A percentile compares a stretch with the other conserved stretches of the same genome.
phyloP scores from a whole-genome alignment of 2,888 invertebrate species.

The Idaea biselata region DNA sequence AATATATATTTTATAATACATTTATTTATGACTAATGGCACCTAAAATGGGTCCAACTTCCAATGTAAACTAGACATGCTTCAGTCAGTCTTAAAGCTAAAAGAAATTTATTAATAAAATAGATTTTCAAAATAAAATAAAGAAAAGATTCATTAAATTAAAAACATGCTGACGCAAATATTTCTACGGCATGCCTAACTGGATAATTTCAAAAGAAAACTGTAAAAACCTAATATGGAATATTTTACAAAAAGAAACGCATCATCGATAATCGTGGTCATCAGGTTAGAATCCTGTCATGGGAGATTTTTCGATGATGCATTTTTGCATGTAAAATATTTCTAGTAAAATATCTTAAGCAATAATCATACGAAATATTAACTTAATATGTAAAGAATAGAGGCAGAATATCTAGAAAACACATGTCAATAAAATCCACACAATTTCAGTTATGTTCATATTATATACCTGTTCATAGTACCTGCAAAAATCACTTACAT shows the following conservation, averaged over 20 bases:
- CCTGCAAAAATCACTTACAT: background rate
- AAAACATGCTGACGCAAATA: slow-evolving; percentile 36
- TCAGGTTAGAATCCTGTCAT: no score
- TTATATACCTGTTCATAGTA: no score
- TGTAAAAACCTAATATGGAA: no score
- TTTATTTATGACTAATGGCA: slow-evolving; percentile 4
- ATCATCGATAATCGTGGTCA: no score
- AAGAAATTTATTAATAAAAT: background rate
- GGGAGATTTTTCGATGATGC: no score
- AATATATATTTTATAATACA: slow-evolving; percentile 16
- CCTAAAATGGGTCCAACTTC: slow-evolving; percentile 31
- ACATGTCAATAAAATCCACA: background rate
- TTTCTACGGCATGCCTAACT: background rate
- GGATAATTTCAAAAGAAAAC: background rate
- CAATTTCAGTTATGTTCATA: background rate
- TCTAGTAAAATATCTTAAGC: no score
- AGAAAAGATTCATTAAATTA: slow-evolving; percentile 24
- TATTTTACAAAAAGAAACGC: no score
- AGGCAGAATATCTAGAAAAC: background rate
- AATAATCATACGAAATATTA: no score
- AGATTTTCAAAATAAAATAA: slow-evolving; percentile 10
- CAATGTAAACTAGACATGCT: slow-evolving; percentile 54
- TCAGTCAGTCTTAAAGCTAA: slow-evolving; percentile 55
- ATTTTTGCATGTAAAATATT: no score
- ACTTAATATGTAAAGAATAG: background rate